Conservation (phyloP, 2,113 vertebrate species). For the Pachypanchax playfairii region DNA sequence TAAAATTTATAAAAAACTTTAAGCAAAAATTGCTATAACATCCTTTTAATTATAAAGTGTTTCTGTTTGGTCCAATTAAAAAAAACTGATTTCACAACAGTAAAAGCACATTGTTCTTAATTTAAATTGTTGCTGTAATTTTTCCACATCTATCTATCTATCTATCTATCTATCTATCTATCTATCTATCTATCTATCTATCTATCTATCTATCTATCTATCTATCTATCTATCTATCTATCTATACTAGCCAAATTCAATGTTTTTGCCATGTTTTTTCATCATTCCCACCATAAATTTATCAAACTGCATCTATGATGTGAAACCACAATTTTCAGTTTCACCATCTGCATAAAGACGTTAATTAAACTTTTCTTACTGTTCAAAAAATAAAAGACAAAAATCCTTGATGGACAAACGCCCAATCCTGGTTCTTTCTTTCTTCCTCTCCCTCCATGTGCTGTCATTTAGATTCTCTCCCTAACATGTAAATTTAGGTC, state of each 20-base stretch:
- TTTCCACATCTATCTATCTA: background rate
- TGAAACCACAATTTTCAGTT: background rate
- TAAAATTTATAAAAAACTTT: no score
- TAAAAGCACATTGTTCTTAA: no score
- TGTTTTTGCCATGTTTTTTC: no score
- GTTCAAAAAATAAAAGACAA: no score
- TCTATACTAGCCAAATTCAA: background rate
- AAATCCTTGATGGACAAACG: conserved; percentile 36
- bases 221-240: background rate
- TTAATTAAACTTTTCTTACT: conserved; percentile 40
- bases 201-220: conserved; percentile 11
- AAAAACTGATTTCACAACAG: no score
- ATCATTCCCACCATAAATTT: no score
- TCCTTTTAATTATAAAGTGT: no score
- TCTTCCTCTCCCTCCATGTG: conserved; percentile 63
- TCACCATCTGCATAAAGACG: conserved; percentile 18
- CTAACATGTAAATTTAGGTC: conserved; percentile 84
- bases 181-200: conserved; percentile 4
- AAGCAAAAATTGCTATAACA: no score
- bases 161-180: conserved; percentile 7
- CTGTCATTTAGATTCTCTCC: conserved; percentile 82
- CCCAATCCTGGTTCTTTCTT: conserved; percentile 37
- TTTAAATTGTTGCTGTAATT: no score
- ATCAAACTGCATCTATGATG: background rate
- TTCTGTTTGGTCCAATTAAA: no score